Conservation (phyloP, 2,888 invertebrate species). For the Sphecodes monilicornis region DNA sequence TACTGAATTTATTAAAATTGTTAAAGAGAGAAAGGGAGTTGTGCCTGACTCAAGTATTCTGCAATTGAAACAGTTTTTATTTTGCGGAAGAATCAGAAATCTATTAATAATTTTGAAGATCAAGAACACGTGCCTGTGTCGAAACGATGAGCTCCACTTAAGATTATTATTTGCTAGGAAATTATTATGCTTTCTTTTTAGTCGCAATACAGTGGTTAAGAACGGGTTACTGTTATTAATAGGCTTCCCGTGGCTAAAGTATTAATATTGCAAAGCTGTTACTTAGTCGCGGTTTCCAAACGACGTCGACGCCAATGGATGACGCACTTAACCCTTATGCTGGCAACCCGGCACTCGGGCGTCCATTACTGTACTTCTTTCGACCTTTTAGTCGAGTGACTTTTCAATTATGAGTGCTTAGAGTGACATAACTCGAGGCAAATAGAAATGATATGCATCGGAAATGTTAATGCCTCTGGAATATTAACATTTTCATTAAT, state of each 20-base stretch:
- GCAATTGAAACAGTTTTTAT: too few species aligned
- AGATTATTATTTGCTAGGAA: neutral
- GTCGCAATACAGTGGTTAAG: neutral
- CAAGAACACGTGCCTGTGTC: neutral
- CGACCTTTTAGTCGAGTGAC: neutral
- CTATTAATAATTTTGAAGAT: neutral
- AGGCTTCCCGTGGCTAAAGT: neutral
- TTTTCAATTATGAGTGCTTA: neutral
- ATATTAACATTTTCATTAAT: neutral
- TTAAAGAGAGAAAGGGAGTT: too few species aligned
- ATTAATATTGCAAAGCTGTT: neutral
- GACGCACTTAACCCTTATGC: slow-evolving; percentile 8
- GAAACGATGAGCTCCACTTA: neutral
- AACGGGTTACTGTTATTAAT: neutral
- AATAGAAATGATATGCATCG: neutral
- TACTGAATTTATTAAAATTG: too few species aligned
- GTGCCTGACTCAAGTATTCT: too few species aligned
- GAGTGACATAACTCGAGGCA: neutral
- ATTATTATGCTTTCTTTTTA: neutral
- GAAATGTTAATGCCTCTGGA: neutral
- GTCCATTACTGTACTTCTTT: neutral
- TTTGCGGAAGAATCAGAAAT: too few species aligned
- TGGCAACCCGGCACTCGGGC: neutral
- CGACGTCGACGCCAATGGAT: neutral
- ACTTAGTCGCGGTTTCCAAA: neutral